Evolutionary conservation across 2,888 invertebrate species (phyloP), one percentile per base, ranked within the genome.

Genomic region (Pristionchus entomophagus): DNA sequence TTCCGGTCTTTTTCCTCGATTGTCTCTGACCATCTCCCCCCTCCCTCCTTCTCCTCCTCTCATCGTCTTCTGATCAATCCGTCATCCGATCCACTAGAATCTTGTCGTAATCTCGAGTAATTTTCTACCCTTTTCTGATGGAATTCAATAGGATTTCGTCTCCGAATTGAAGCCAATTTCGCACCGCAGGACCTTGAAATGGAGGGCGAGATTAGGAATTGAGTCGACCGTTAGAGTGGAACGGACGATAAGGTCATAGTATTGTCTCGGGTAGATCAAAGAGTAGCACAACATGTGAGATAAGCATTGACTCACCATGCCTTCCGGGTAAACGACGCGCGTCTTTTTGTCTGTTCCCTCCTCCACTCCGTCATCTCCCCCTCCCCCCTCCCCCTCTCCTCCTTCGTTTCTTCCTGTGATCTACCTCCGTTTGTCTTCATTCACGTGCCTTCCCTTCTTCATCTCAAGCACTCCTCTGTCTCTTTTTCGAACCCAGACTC

Each of bases 271-370:
- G 38, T n/a, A n/a, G n/a, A 41, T 73, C 73, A 73, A 73, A 73
- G n/a, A n/a, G 73, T n/a, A 41, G 41, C n/a, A 41, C 41, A 41
- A 73, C 41, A 41, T 26, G 38, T 38, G 38, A 65, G 65, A 69
- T 69, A 69, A 69, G 38, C 14, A 19, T n/a, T 73, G 73, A 73
- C 38, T 73, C 73, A 73, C 26, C 12, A 41, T 73, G 73, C 73
- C 73, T 73, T 73, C 73, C 80, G 80, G 49, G 53, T 45, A 45
- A 77, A n/a, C 8, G 45, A 17, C 17, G 26, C 10, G 29, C 29
- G 49, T 51, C 78, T 80, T 51, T 51, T 80, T 80, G 78, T 82
- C 82, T 59, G 12, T 26, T 38, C 22, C 77, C 29, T 45, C 77
- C 59, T n/a, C n/a, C 49, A 29, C 78, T 78, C 17, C n/a, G 32